Evolutionary conservation across 2,113 vertebrate genomes (phyloP), one percentile per base, ranked within the genome.

Genomic region (Tragulus kanchil): DNA sequence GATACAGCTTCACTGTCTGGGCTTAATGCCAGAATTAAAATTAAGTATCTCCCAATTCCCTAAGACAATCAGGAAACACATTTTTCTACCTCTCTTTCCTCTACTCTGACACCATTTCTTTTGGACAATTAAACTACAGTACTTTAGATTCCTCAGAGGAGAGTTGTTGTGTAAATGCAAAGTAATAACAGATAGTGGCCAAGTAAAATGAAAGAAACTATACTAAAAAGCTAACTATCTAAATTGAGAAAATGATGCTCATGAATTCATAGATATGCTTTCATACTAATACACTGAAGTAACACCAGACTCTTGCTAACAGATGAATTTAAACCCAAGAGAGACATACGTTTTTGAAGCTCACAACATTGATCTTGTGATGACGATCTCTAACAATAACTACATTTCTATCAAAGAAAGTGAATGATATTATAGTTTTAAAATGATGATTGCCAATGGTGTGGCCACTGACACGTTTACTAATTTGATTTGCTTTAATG

Each of bases 11-110:
- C 61, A 50, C 95, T 78, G 88, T 93, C 96, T 96, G 97, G 97
- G 96, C 97, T 96, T 64, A 93, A 95, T 95, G 98, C 98, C 98
- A 98, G 95, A 95, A 96, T 92, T 96, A 97, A 97, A 98, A 98
- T 97, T 97, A 98, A 98, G 96, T 96, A 78, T 96, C 84, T 98
- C 97, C 98, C 96, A 98, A 98, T 97, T 98, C 98, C 97, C 98
- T 94, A 65, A 96, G 97, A 97, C 94, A 98, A 98, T 98, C 97
- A 97, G 54, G 93, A 98, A 98, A 98, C 95, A 97, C 96, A 98
- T 97, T 97, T 98, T 97, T 97, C 97, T 98, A 89, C 84, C 84
- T 97, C 79, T 91, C 92, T 97, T 93, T 64, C 90, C 77, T 95
- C 89, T 96, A 95, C 59, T 71, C 96, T 97, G 94, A 98, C 97